Conservation (phyloP, 2,888 invertebrate genomes). For the Gonocerus acuteangulatus region DNA sequence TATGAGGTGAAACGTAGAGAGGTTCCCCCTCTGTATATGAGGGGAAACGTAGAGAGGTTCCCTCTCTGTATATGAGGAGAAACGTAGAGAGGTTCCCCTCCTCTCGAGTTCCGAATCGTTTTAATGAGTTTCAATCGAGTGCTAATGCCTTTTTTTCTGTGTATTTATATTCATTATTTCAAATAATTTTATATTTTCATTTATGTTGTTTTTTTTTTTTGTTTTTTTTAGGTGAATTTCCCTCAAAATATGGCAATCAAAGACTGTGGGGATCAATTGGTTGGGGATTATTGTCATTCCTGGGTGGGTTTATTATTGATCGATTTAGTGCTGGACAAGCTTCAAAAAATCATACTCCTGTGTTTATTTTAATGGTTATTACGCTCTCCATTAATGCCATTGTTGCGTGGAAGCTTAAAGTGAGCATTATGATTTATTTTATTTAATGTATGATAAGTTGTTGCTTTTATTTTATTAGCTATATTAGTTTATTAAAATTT, state of each 20-base stretch:
- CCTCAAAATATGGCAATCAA: slow-evolving; percentile 75
- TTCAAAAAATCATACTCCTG: slow-evolving; percentile 67
- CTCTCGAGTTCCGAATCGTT: too few relatives aligned
- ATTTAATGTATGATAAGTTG: background rate
- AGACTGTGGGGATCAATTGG: slow-evolving; percentile 82
- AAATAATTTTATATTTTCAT: too few relatives aligned
- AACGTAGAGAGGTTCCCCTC: too few relatives aligned
- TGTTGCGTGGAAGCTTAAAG: slow-evolving; percentile 55
- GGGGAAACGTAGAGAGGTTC: too few relatives aligned
- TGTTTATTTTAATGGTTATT: slow-evolving; percentile 66
- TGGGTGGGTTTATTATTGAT: slow-evolving; percentile 73
- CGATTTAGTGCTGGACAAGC: slow-evolving; percentile 55
- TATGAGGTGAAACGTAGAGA: too few relatives aligned
- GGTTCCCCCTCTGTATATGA: too few relatives aligned
- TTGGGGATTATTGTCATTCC: slow-evolving; percentile 69
- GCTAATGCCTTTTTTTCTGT: too few relatives aligned
- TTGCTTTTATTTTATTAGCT: background rate
- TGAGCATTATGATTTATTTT: slow-evolving; percentile 30
- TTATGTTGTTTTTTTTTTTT: background rate
- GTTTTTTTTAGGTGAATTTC: slow-evolving; percentile 52
- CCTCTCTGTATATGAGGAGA: too few relatives aligned
- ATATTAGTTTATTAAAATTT: too few relatives aligned
- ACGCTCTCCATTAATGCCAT: slow-evolving; percentile 59
- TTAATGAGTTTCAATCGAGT: too few relatives aligned
- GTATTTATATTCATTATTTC: too few relatives aligned